Conservation (phyloP, 2,888 invertebrate species). For the Zaprionus bogoriensis region DNA sequence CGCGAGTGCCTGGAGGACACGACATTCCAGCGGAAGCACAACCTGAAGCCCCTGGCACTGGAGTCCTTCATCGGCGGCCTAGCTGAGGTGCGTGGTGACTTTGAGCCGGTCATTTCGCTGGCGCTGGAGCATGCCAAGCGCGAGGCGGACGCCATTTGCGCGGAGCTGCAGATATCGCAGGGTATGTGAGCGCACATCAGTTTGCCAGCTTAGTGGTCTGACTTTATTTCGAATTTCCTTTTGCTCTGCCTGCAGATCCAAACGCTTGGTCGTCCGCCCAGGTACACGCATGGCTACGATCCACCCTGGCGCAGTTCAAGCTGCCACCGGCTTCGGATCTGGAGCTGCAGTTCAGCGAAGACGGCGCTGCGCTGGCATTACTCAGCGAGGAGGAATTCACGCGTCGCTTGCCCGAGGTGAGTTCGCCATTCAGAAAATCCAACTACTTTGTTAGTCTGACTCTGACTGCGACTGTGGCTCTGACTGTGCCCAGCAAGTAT, state of each 20-base stretch:
- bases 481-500: conserved; percentile 17
- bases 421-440: conserved; percentile 29
- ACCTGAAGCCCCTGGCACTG: conserved; percentile 90
- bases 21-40: conserved; percentile 92
- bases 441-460: conserved; percentile 44
- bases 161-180: conserved; percentile 92
- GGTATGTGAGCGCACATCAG: conserved; percentile 85
- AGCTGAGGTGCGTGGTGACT: conserved; percentile 88
- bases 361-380: conserved; percentile 89
- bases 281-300: conserved; percentile 94
- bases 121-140: conserved; percentile 93
- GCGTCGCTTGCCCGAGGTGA: conserved; percentile 91
- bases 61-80: conserved; percentile 85
- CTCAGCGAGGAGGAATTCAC: conserved; percentile 94
- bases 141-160: conserved; percentile 93
- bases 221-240: too few species aligned
- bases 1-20: conserved; percentile 92
- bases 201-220: background rate
- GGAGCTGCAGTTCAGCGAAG: conserved; percentile 90
- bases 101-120: conserved; percentile 91
- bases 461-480: too few species aligned
- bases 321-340: conserved; percentile 89
- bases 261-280: conserved; percentile 92
- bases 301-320: conserved; percentile 92
- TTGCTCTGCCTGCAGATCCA: conserved; percentile 88